Conservation (phyloP, 1,140 invertebrate genomes). For the Carposina sasakii region DNA sequence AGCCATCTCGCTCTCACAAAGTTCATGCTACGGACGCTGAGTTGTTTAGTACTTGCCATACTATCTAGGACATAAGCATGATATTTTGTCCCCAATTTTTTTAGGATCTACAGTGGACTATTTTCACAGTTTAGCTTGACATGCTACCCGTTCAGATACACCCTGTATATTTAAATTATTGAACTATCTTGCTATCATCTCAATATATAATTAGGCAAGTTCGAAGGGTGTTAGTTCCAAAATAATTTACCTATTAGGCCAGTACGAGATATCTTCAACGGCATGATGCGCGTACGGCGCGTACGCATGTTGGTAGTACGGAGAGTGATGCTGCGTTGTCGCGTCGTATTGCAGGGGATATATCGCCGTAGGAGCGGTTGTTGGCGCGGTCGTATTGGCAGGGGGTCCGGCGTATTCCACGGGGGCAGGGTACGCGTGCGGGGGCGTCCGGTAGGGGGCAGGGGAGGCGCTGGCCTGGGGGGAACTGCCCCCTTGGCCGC, state of each 20-base stretch:
- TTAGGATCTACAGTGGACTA: no score
- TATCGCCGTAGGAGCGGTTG: conserved; percentile 45
- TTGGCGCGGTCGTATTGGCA: conserved; percentile 36
- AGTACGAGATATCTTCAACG: conserved; percentile 63
- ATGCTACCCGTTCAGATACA: no score
- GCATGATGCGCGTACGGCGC: conserved; percentile 61
- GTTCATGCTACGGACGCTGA: no score
- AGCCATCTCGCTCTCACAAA: no score
- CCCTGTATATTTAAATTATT: no score
- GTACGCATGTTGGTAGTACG: conserved; percentile 58
- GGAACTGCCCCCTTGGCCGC: conserved; percentile 43
- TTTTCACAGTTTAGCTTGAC: no score
- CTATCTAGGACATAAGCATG: no score
- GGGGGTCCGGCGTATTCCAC: conserved; percentile 52
- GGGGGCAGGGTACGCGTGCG: conserved; percentile 51
- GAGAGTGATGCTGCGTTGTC: conserved; percentile 53
- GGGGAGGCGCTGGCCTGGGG: conserved; percentile 53
- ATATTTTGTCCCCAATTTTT: no score
- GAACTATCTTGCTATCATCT: no score
- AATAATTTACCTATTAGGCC: conserved; percentile 57
- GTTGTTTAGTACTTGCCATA: no score
- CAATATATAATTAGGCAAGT: no score
- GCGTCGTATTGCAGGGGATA: conserved; percentile 56
- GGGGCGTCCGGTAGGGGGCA: conserved; percentile 49
- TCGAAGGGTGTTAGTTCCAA: no score